A percentile compares a stretch with the other conserved stretches of the same genome.
Conservation (phyloP, 2,113 vertebrate genomes). For the Rhinopomastus cyanomelas region DNA sequence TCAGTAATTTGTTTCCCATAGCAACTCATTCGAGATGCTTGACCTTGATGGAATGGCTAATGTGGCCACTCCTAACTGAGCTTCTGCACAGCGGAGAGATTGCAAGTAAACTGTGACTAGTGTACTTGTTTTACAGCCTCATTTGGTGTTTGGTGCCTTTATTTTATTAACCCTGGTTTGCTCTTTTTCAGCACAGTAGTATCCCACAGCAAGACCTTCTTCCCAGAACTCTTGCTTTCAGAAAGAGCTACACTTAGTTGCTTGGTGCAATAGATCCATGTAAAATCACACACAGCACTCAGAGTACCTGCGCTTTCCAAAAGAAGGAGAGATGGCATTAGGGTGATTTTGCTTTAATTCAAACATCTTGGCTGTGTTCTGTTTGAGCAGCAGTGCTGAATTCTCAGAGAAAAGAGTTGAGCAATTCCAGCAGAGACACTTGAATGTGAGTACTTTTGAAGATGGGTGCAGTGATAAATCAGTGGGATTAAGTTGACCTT, state of each 20-base stretch:
- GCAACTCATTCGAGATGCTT: slow-evolving; percentile 62
- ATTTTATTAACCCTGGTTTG: neutral
- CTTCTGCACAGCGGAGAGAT: neutral
- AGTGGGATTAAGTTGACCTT: neutral
- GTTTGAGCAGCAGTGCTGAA: neutral
- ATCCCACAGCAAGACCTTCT: neutral
- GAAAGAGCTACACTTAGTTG: neutral
- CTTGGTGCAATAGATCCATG: neutral
- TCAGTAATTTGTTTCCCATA: slow-evolving; percentile 69
- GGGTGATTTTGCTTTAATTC: neutral
- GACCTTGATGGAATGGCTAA: slow-evolving; percentile 64
- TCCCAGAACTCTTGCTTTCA: neutral
- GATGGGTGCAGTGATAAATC: neutral
- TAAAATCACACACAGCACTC: neutral
- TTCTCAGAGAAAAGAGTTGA: neutral
- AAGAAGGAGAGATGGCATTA: neutral
- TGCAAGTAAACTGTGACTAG: neutral
- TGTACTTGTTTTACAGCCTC: neutral
- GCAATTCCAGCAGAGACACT: neutral
- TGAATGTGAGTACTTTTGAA: neutral
- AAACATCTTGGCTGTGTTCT: neutral
- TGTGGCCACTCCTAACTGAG: neutral
- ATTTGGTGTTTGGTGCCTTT: neutral
- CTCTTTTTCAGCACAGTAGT: neutral
- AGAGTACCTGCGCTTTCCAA: neutral